A percentile compares a stretch with the other conserved stretches of the same genome.
phyloP scores from a whole-genome alignment of 2,113 vertebrate genomes.

The Azemiops feae region DNA sequence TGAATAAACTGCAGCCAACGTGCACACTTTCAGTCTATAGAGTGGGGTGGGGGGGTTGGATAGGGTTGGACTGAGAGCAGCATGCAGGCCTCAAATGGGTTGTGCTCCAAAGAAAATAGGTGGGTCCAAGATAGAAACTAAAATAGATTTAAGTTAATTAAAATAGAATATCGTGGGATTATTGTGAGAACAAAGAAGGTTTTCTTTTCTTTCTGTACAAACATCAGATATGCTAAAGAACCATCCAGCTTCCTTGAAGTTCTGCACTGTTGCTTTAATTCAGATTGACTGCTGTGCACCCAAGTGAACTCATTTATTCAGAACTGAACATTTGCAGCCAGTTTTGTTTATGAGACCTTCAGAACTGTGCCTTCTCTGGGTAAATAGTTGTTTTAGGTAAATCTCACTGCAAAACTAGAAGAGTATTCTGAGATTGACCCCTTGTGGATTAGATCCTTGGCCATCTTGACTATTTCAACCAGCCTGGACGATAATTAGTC shows the following conservation, averaged over 20 bases:
- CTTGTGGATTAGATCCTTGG: neutral
- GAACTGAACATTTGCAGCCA: neutral
- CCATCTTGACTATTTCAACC: neutral
- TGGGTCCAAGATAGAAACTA: neutral
- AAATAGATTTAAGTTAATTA: neutral
- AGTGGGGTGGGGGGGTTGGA: neutral
- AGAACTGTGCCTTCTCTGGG: neutral
- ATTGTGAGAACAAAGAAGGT: neutral
- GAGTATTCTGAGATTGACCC: neutral
- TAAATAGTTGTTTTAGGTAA: neutral
- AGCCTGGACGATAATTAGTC: neutral
- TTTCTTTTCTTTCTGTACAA: neutral
- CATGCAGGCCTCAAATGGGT: neutral
- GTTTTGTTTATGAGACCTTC: neutral
- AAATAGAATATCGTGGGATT: neutral
- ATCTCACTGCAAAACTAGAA: neutral
- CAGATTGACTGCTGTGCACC: neutral
- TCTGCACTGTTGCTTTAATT: neutral
- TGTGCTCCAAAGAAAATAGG: neutral
- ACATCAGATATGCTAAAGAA: neutral
- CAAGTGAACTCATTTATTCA: neutral
- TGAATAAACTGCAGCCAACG: neutral
- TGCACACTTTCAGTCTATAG: neutral
- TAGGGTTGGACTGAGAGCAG: neutral
- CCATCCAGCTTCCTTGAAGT: neutral